Evolutionary conservation across 2,797 vertebrate genomes (phyloP).

Genomic region (Arnoldichthys spilopterus): DNA sequence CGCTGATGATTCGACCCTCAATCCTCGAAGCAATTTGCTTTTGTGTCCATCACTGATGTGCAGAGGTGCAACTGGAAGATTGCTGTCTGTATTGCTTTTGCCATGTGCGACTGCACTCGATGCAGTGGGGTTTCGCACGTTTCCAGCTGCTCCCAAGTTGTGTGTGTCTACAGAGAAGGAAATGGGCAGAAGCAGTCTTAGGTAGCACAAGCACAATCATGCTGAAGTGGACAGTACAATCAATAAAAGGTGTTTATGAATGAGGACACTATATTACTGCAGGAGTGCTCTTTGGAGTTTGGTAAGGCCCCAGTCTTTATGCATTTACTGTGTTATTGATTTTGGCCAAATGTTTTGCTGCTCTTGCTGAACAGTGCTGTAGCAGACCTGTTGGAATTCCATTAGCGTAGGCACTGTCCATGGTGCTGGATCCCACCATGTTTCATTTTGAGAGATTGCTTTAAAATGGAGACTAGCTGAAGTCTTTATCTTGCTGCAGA

Average conservation of each 20-base stretch:
- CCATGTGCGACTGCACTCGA: constrained; percentile 48
- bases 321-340: constrained; percentile 45
- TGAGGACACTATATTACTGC: constrained; percentile 30
- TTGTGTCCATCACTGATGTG: constrained; percentile 57
- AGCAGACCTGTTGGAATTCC: constrained; percentile 21
- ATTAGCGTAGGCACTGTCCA: constrained; percentile 31
- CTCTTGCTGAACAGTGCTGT: constrained; percentile 18
- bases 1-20: constrained; percentile 49
- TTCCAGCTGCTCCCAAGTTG: constrained; percentile 40
- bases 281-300: constrained; percentile 34
- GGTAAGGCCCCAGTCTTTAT: constrained; percentile 39
- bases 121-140: constrained; percentile 49
- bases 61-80: constrained; percentile 58
- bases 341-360: constrained; percentile 37
- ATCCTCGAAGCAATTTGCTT: constrained; percentile 58
- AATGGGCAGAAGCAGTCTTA: constrained; percentile 18
- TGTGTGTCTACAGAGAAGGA: constrained; percentile 12
- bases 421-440: constrained; percentile 32
- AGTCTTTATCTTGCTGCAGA: constrained; percentile 74
- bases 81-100: constrained; percentile 56
- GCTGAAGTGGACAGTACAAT: constrained; percentile 29
- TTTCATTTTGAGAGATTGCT: constrained; percentile 41
- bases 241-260: constrained; percentile 33
- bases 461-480: constrained; percentile 29
- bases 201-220: constrained; percentile 9